A percentile compares a stretch with the other conserved stretches of the same genome.
Conservation (phyloP, 2,797 vertebrate species). For the Yasuhikotakia modesta region DNA sequence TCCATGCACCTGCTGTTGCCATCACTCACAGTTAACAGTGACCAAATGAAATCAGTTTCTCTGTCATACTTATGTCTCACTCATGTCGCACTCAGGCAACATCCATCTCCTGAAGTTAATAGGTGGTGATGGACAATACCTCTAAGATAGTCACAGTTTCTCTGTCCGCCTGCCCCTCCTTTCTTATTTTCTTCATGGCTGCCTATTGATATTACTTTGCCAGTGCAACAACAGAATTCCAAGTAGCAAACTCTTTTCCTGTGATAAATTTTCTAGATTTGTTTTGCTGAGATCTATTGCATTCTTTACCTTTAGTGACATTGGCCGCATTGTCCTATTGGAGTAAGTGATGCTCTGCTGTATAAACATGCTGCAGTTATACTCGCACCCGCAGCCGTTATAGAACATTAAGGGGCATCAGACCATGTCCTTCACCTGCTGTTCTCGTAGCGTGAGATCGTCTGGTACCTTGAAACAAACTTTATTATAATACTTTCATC, state of each 20-base stretch:
- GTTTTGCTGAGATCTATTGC: constrained; percentile 48
- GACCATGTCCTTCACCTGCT: constrained; percentile 76
- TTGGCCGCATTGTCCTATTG: constrained; percentile 16
- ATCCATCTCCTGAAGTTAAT: constrained; percentile 47
- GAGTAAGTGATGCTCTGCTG: constrained; percentile 59
- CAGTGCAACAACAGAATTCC: constrained; percentile 46
- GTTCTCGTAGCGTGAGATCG: constrained; percentile 56
- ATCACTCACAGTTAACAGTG: constrained; percentile 52
- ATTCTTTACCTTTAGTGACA: constrained; percentile 55
- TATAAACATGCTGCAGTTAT: constrained; percentile 37
- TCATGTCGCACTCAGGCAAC: constrained; percentile 35
- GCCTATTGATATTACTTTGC: constrained; percentile 42
- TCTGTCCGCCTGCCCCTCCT: constrained; percentile 31
- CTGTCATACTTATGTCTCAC: constrained; percentile 46
- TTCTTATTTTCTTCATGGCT: constrained; percentile 48
- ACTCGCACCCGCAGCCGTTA: constrained; percentile 61
- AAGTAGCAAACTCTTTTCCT: constrained; percentile 44
- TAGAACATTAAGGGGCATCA: constrained; percentile 69
- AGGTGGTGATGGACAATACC: constrained; percentile 51
- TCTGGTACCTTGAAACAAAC: constrained; percentile 36
- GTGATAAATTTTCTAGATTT: constrained; percentile 43
- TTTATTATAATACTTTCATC: constrained; percentile 33
- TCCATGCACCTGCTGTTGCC: constrained; percentile 28
- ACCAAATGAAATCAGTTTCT: constrained; percentile 50
- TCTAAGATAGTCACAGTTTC: constrained; percentile 40